Evolutionary conservation across 2,797 vertebrate species (phyloP).

Genomic region (Gymnodraco acuticeps): DNA sequence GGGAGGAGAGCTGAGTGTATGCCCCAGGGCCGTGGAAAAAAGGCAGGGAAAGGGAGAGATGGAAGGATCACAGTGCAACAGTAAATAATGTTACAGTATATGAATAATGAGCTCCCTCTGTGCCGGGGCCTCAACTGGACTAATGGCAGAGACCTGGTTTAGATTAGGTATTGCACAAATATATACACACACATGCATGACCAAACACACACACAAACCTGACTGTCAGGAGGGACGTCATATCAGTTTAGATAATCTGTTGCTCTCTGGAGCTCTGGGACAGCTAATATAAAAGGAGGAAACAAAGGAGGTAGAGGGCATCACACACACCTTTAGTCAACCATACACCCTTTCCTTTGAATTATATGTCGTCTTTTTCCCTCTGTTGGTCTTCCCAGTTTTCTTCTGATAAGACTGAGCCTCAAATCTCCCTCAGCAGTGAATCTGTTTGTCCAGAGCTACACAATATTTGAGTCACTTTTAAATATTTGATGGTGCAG

Average conservation of each 20-base stretch:
- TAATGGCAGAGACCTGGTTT: constrained; percentile 82
- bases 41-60: constrained; percentile 52
- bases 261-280: constrained; percentile 34
- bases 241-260: constrained; percentile 63
- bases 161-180: constrained; percentile 69
- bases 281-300: constrained; percentile 37
- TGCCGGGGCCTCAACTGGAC: constrained; percentile 69
- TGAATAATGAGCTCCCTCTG: constrained; percentile 79
- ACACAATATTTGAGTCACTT: constrained; percentile 14
- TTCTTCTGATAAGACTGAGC: constrained; percentile 18
- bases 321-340: constrained; percentile 38
- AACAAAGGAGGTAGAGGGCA: constrained; percentile 43
- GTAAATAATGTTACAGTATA: constrained; percentile 82
- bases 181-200: constrained; percentile 39
- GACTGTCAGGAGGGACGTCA: constrained; percentile 44
- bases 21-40: constrained; percentile 49
- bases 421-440: constrained; percentile 12
- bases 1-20: constrained; percentile 54
- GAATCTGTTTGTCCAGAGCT: constrained; percentile 30
- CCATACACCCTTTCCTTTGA: constrained; percentile 22
- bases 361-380: constrained; percentile 18
- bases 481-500: constrained; percentile 20
- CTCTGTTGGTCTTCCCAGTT: neutral
- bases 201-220: constrained; percentile 37
- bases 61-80: constrained; percentile 68